Percentiles rank a stretch among this genome's conserved stretches.
Conservation (phyloP, 2,888 invertebrate genomes). For the Mimumesa dahlbomi region DNA sequence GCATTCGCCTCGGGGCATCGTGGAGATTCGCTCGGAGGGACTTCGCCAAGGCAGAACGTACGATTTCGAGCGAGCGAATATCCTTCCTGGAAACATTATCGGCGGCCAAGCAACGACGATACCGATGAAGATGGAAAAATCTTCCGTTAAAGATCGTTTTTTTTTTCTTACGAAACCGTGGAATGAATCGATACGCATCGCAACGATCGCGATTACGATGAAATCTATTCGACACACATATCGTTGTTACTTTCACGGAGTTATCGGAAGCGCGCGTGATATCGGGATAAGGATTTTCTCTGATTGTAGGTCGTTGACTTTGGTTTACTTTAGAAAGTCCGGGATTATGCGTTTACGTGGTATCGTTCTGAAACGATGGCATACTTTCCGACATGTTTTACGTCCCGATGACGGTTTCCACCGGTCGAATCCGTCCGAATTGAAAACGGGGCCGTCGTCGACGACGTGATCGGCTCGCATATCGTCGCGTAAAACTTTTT, state of each 20-base stretch:
- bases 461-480: not conserved
- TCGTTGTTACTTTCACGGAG: conserved; percentile 17
- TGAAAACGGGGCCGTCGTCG: not conserved
- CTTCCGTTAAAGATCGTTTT: no score
- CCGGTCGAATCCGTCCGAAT: conserved; percentile 14
- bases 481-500: no score
- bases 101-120: no score
- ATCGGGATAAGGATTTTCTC: conserved; percentile 14
- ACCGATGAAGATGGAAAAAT: no score
- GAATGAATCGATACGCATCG: no score
- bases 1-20: conserved; percentile 32
- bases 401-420: conserved; percentile 20
- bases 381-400: conserved; percentile 37
- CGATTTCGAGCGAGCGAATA: no score
- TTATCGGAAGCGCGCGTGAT: conserved; percentile 16
- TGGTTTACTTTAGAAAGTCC: conserved; percentile 48
- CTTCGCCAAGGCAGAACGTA: conserved; percentile 22
- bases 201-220: conserved; percentile 8
- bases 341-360: conserved; percentile 40
- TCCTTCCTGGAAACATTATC: no score
- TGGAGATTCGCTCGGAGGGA: conserved; percentile 38
- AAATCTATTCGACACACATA: no score
- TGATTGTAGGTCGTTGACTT: conserved; percentile 36
- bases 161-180: no score
- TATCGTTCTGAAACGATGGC: conserved; percentile 38